phyloP scores from a whole-genome alignment of 1,140 invertebrate genomes.

The Drosophila prosaltans region DNA sequence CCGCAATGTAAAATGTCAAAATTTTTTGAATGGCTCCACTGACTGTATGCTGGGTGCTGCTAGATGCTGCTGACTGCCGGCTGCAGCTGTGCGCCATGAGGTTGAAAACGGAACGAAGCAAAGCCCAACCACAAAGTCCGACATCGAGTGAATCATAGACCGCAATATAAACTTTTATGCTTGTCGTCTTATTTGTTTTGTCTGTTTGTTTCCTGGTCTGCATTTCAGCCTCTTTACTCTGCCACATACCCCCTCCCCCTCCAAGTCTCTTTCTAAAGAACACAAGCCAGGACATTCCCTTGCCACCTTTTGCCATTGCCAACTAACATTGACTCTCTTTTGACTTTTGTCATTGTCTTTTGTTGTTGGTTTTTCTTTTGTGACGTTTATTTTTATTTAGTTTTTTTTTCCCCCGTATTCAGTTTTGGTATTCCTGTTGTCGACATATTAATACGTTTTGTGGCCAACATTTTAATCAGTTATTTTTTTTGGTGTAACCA shows the following conservation, averaged over 20 bases:
- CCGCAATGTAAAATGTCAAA: conserved; percentile 75
- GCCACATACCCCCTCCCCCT: conserved; percentile 19
- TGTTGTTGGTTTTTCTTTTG: conserved; percentile 7
- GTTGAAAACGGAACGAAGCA: conserved; percentile 28
- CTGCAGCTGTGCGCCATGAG: conserved; percentile 60
- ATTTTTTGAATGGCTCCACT: conserved; percentile 67
- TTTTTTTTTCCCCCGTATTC: background rate
- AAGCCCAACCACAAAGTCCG: conserved; percentile 49
- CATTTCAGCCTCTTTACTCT: conserved; percentile 15
- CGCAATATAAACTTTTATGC: conserved; percentile 81
- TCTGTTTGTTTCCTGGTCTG: conserved; percentile 56
- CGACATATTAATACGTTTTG: conserved; percentile 80
- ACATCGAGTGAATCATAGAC: conserved; percentile 71
- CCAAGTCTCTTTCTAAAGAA: background rate
- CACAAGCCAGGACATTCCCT: background rate
- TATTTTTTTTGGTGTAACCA: conserved; percentile 24
- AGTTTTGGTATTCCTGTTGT: conserved; percentile 50
- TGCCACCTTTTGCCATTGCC: conserved; percentile 16
- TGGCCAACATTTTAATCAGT: conserved; percentile 71
- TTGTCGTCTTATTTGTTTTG: conserved; percentile 80
- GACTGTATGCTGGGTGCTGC: too few species aligned
- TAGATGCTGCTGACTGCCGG: background rate
- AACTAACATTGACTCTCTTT: background rate
- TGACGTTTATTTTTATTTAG: background rate
- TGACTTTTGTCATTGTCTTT: conserved; percentile 13